Conservation (phyloP, 1,140 invertebrate species). For the Gryon sp. region DNA sequence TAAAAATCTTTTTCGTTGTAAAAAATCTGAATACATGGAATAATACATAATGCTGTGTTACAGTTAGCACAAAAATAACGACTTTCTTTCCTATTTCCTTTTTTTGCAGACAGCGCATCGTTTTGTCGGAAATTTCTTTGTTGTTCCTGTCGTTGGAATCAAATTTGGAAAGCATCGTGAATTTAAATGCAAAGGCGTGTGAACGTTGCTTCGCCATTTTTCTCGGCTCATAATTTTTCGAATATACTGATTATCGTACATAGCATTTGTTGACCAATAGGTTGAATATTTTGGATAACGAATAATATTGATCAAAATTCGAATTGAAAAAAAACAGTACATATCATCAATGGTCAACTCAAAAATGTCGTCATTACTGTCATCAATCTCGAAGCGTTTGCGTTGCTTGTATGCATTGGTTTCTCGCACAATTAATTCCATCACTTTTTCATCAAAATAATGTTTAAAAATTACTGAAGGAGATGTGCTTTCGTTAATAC, state of each 20-base stretch:
- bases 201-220: background rate
- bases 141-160: background rate
- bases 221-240: slow-evolving; percentile 7
- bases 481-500: background rate
- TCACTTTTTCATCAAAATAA: slow-evolving; percentile 1
- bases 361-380: too few relatives aligned
- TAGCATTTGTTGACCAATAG: slow-evolving; percentile 1
- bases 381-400: too few relatives aligned
- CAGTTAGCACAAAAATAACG: too few relatives aligned
- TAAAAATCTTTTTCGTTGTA: too few relatives aligned
- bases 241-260: slow-evolving; percentile 3
- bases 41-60: too few relatives aligned
- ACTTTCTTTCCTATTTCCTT: background rate
- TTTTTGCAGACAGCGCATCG: background rate
- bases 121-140: background rate
- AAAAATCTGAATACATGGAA: too few relatives aligned
- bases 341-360: background rate
- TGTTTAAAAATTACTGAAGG: background rate
- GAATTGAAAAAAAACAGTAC: background rate
- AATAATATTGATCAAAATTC: background rate
- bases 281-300: background rate
- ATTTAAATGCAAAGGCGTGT: background rate
- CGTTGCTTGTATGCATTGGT: background rate
- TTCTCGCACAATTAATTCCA: background rate
- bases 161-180: background rate